Base-by-base conservation (phyloP, 1,140 invertebrate genomes). In the Aporrectodea caliginosa region DNA sequence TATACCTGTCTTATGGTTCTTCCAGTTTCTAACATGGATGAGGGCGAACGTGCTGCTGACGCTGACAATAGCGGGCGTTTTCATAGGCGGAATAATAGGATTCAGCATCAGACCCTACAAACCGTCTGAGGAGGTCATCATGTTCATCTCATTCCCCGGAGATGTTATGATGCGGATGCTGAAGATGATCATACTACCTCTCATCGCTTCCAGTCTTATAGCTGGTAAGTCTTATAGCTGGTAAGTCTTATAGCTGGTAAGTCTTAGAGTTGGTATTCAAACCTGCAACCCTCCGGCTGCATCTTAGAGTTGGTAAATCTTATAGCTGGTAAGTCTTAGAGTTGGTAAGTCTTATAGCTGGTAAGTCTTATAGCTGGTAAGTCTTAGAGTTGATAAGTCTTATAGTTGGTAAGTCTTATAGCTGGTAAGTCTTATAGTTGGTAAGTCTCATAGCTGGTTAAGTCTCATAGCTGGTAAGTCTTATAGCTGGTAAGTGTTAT, bases 101-200 rank as follows among this genome's bases (percentile, higher is more conserved):
- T 85, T 87, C 72, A 6, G 78, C 1, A 72, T 86, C 16, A 82
- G 86, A 31, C 2, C 83, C 1, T 83, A 81, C 1, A 78, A 84
- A 6, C 85, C 85, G 2, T 83, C 82, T 16, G 78, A 77, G 0
- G 82, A 84, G 27, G 82, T 85, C 30, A 85, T 87, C 73, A 85
- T 85, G 84, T 71, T 88, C 2, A 84, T 88, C 16, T 79, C 86
- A 6, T 90, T 90, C 80, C 89, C 90, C 29, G 90, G 90, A 82
- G 89, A 90, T 77, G 78, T 90, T 0, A 85, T 90, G 70, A 89
- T 90, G 87, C 84, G 89, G 75, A 88, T 89, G 85, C 81, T 90
- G 16, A 90, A 90, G 83, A 87, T 89, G 84, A 83, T 90, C 73
- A 90, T 91, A 79, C 82, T 90, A 35, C 90, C 90, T 14, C 83